Conservation (phyloP, 64 coral and sea anemone genomes). For the Platygyra sinensis region DNA sequence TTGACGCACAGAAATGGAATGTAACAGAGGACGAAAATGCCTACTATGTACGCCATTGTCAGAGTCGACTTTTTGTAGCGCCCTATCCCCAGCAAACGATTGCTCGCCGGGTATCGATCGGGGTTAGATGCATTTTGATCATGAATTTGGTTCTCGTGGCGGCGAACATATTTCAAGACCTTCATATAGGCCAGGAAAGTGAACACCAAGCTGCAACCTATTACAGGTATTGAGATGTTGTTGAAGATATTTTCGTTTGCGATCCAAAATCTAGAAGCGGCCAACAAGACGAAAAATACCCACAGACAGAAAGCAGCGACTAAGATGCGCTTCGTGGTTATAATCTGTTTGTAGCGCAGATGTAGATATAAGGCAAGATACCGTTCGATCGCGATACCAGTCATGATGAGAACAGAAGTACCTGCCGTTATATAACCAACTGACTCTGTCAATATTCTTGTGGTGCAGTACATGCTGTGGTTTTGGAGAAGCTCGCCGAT, state of each 20-base stretch:
- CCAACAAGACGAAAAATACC: neutral
- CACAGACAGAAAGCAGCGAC: neutral
- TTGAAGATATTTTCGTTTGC: constrained; percentile 5
- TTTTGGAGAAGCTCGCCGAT: constrained; percentile 24
- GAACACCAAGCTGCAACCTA: constrained; percentile 17
- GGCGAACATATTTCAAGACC: constrained; percentile 40
- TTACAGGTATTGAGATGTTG: neutral
- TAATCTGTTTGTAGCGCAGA: constrained; percentile 30
- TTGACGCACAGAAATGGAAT: constrained; percentile 57
- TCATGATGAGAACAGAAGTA: constrained; percentile 18
- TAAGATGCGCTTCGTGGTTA: constrained; percentile 35
- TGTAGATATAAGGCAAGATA: constrained; percentile 52
- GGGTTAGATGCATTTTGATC: neutral
- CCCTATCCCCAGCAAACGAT: neutral
- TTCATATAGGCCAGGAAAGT: constrained; percentile 35
- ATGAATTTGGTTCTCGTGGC: constrained; percentile 40
- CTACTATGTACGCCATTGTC: constrained; percentile 66
- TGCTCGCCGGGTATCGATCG: neutral
- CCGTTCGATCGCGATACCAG: constrained; percentile 37
- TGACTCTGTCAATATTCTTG: constrained; percentile 14
- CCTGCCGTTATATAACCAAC: constrained; percentile 29
- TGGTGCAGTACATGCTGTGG: constrained; percentile 48
- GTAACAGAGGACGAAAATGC: constrained; percentile 55
- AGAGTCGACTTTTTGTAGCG: constrained; percentile 65
- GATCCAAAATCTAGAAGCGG: constrained; percentile 37